Percentiles rank a stretch among this genome's conserved stretches.
Conservation (phyloP, 2,113 vertebrate species). For the Girardinichthys multiradiatus region DNA sequence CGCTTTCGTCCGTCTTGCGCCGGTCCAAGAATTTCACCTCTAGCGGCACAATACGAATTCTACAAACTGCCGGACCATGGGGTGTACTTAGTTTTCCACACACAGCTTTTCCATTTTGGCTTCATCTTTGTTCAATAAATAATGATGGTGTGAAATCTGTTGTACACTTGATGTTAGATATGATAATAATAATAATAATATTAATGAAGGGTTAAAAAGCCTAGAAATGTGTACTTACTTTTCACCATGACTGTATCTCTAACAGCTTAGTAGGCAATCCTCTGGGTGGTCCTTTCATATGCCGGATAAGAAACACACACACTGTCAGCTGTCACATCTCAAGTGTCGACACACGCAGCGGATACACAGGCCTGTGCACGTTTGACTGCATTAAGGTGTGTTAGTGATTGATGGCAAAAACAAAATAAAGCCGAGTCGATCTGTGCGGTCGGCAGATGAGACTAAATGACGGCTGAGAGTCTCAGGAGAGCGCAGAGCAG, state of each 20-base stretch:
- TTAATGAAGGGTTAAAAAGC: not conserved
- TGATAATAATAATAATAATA: too few relatives aligned
- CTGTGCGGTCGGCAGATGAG: slow-evolving; percentile 84
- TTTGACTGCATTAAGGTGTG: slow-evolving; percentile 59
- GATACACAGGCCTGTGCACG: not conserved
- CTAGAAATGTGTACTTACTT: not conserved
- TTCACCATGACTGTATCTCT: not conserved
- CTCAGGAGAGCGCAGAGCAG: slow-evolving; percentile 79
- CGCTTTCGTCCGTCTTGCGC: too few relatives aligned
- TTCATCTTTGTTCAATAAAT: too few relatives aligned
- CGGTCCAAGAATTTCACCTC: too few relatives aligned
- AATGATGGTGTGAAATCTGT: too few relatives aligned
- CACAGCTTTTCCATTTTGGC: too few relatives aligned
- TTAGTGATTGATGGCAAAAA: slow-evolving; percentile 80
- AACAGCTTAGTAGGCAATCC: not conserved
- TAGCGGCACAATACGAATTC: too few relatives aligned
- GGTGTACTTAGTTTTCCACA: too few relatives aligned
- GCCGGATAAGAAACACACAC: slow-evolving; percentile 5
- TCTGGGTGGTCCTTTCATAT: slow-evolving; percentile 24
- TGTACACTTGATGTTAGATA: too few relatives aligned
- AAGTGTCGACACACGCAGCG: slow-evolving; percentile 7
- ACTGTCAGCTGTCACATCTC: slow-evolving; percentile 29
- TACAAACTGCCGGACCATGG: too few relatives aligned
- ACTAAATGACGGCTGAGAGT: slow-evolving; percentile 84
- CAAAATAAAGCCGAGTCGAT: slow-evolving; percentile 69